Percentiles rank a stretch among this genome's conserved stretches.
Evolutionary conservation across 2,888 invertebrate genomes (phyloP).

Genomic region (Rhaphigaster nebulosa): DNA sequence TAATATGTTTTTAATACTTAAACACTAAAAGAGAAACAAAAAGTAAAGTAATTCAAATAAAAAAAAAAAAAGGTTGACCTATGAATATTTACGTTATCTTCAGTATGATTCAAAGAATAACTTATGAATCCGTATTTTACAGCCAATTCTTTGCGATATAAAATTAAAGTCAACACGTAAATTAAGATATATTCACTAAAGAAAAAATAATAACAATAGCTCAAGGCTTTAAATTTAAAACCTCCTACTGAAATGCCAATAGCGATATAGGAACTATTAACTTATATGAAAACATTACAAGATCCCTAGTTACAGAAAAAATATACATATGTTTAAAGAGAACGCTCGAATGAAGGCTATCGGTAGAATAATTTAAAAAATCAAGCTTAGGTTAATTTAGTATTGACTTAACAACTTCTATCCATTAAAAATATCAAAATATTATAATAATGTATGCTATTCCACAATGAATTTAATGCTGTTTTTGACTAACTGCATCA

Average conservation of each 20-base stretch:
- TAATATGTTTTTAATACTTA: neutral
- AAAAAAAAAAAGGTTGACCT: neutral
- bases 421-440: neutral
- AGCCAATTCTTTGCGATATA: neutral
- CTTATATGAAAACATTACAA: conserved; percentile 53
- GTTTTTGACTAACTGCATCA: conserved; percentile 66
- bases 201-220: neutral
- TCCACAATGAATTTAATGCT: conserved; percentile 60
- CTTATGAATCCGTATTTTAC: neutral
- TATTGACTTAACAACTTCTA: neutral
- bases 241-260: neutral
- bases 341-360: neutral
- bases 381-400: neutral
- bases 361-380: neutral
- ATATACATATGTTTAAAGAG: conserved; percentile 12
- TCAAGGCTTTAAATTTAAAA: conserved; percentile 40
- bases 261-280: conserved; percentile 31
- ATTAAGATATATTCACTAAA: neutral
- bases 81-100: no score
- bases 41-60: neutral
- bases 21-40: neutral
- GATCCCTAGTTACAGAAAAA: conserved; percentile 7
- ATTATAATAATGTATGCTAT: neutral
- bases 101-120: neutral
- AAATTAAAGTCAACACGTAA: neutral